A percentile compares a stretch with the other conserved stretches of the same genome.
Conservation (phyloP, 53 echinoderm and acorn worm genomes). For the Zoroaster sp. region DNA sequence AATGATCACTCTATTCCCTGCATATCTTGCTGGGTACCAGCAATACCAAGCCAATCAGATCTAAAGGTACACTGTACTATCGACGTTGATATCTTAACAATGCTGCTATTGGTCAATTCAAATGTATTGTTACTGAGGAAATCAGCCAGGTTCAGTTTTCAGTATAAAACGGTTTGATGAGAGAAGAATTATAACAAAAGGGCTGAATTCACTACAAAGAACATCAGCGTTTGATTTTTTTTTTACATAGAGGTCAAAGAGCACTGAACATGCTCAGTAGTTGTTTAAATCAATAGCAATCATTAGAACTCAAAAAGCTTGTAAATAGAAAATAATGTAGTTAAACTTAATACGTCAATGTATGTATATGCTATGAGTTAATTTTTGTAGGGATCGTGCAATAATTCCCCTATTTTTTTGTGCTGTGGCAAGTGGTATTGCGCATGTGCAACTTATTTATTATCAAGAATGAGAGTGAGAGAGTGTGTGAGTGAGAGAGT, state of each 20-base stretch:
- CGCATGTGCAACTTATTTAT: slow-evolving; percentile 53
- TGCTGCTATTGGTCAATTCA: background rate
- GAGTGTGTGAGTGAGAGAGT: background rate
- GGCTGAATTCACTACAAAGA: slow-evolving; percentile 19
- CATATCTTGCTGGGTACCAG: background rate
- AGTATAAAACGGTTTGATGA: background rate
- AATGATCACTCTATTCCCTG: too few species aligned
- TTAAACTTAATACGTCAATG: slow-evolving; percentile 37
- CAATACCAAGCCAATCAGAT: background rate
- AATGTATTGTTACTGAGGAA: background rate
- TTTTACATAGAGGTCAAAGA: slow-evolving; percentile 23
- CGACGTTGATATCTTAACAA: background rate
- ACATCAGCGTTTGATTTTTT: background rate
- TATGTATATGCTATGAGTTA: slow-evolving; percentile 50
- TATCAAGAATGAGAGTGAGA: background rate
- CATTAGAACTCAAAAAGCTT: background rate
- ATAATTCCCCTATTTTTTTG: slow-evolving; percentile 48
- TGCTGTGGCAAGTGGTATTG: slow-evolving; percentile 53
- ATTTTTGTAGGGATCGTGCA: slow-evolving; percentile 58
- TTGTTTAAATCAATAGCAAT: slow-evolving; percentile 10
- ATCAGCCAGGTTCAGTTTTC: background rate
- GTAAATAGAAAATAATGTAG: slow-evolving; percentile 39
- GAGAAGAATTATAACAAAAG: background rate
- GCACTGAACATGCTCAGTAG: slow-evolving; percentile 15
- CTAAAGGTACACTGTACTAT: background rate